These are phyloP conservation scores for Zoanthus sociatus DNA, from an alignment of 92 coral and sea anemone species.

Conservation along the genomic window DNA sequence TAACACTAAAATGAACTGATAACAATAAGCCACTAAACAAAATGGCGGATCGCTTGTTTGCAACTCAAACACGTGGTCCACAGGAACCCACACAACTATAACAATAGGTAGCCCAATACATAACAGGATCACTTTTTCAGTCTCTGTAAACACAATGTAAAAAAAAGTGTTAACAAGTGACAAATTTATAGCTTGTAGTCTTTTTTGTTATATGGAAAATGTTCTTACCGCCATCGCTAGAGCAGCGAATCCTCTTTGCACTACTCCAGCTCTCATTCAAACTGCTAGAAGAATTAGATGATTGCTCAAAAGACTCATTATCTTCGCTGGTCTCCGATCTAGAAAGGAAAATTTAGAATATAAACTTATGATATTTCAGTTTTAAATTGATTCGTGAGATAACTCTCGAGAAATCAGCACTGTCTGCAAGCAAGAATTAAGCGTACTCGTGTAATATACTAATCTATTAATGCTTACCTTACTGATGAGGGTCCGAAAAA, in stretches of 20 bases:
- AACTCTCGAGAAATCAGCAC: constrained; percentile 43
- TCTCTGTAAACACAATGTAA: constrained; percentile 49
- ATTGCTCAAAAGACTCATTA: constrained; percentile 1
- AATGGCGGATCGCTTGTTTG: too few species aligned
- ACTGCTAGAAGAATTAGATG: too few species aligned
- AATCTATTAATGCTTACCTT: constrained; percentile 46
- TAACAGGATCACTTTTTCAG: constrained; percentile 51
- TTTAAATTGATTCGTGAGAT: constrained; percentile 44
- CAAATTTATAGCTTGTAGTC: constrained; percentile 13
- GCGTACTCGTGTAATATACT: constrained; percentile 53
- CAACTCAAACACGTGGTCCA: too few species aligned
- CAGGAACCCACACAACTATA: too few species aligned
- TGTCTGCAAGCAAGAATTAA: constrained; percentile 52
- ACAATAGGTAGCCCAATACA: too few species aligned
- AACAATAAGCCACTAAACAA: too few species aligned
- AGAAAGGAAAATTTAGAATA: constrained; percentile 43
- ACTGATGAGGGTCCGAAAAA: background rate
- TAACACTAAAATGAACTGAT: too few species aligned
- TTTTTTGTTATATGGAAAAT: too few species aligned
- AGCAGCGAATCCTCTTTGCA: too few species aligned
- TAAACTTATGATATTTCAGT: constrained; percentile 29
- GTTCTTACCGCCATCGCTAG: too few species aligned
- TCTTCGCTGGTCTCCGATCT: constrained; percentile 51
- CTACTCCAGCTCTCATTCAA: constrained; percentile 25
- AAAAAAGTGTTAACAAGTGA: constrained; percentile 45